A percentile compares a stretch with the other conserved stretches of the same genome.
Conservation (phyloP, 2,888 invertebrate species). For the Ctena decussata region DNA sequence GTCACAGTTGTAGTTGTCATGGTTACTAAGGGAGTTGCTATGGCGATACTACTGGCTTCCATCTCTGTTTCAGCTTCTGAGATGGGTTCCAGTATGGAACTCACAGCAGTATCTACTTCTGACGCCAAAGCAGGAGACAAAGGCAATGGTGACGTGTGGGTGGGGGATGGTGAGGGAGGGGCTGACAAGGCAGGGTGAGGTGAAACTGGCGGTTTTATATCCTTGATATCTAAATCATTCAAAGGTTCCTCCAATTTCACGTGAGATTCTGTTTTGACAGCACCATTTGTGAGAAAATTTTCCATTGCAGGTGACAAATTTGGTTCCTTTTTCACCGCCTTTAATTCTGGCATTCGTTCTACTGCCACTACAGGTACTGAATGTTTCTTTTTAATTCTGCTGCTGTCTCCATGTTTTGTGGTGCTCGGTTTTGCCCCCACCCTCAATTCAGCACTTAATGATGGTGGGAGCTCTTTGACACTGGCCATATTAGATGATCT, state of each 20-base stretch:
- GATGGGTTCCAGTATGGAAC: constrained; percentile 54
- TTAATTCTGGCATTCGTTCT: constrained; percentile 82
- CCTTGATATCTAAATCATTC: constrained; percentile 35
- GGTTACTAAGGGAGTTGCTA: constrained; percentile 59
- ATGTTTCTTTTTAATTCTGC: constrained; percentile 75
- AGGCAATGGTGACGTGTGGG: constrained; percentile 28
- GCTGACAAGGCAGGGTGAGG: constrained; percentile 45
- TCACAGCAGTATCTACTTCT: constrained; percentile 61
- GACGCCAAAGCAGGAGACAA: constrained; percentile 37
- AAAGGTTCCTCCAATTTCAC: constrained; percentile 46
- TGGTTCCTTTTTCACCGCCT: constrained; percentile 69
- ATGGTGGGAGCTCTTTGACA: constrained; percentile 78
- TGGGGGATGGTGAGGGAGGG: constrained; percentile 14
- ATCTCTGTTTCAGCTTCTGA: constrained; percentile 43
- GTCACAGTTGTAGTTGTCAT: constrained; percentile 68
- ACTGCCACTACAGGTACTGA: constrained; percentile 85
- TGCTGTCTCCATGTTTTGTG: constrained; percentile 3
- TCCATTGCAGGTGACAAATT: constrained; percentile 48
- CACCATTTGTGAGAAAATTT: constrained; percentile 54
- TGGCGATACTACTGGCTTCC: constrained; percentile 45
- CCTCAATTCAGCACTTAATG: constrained; percentile 69
- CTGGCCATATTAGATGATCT: constrained; percentile 61
- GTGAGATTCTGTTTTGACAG: constrained; percentile 41
- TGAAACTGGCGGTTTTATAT: constrained; percentile 30
- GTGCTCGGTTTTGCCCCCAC: constrained; percentile 70